Evolutionary conservation across 2,888 invertebrate genomes (phyloP).

Genomic region (Ctenicera cuprea): DNA sequence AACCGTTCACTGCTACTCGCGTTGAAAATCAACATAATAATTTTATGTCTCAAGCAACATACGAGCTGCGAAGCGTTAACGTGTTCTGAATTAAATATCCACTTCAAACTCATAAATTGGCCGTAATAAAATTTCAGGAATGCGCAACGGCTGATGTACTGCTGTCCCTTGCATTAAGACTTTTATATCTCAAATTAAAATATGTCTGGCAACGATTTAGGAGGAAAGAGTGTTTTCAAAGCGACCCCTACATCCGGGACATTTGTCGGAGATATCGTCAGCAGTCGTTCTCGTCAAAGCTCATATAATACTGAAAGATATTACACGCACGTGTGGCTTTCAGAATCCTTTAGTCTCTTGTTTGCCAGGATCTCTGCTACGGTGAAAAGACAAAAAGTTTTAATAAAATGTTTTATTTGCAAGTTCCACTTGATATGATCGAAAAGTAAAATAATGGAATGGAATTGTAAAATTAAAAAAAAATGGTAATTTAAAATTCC

Average conservation of each 20-base stretch:
- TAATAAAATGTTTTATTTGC: slow-evolving; percentile 45
- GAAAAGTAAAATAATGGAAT: background rate
- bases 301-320: slow-evolving; percentile 53
- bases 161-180: slow-evolving; percentile 1
- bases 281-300: slow-evolving; percentile 46
- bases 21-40: background rate
- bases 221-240: slow-evolving; percentile 29
- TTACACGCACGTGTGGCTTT: slow-evolving; percentile 54
- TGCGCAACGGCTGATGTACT: slow-evolving; percentile 3
- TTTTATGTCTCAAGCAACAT: background rate
- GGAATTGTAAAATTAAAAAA: background rate
- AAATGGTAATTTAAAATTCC: too few relatives aligned
- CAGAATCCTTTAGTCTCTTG: slow-evolving; percentile 48
- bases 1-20: background rate
- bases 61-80: slow-evolving; percentile 3
- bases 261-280: slow-evolving; percentile 51
- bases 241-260: slow-evolving; percentile 37
- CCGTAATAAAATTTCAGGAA: slow-evolving; percentile 17
- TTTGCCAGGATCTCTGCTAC: slow-evolving; percentile 37
- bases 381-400: slow-evolving; percentile 36
- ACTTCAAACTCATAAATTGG: slow-evolving; percentile 7
- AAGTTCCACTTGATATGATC: background rate
- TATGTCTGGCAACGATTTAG: slow-evolving; percentile 25
- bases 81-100: slow-evolving; percentile 4
- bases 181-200: slow-evolving; percentile 23